phyloP scores from a whole-genome alignment of 1,140 invertebrate genomes.

The Platorchestia sp. region DNA sequence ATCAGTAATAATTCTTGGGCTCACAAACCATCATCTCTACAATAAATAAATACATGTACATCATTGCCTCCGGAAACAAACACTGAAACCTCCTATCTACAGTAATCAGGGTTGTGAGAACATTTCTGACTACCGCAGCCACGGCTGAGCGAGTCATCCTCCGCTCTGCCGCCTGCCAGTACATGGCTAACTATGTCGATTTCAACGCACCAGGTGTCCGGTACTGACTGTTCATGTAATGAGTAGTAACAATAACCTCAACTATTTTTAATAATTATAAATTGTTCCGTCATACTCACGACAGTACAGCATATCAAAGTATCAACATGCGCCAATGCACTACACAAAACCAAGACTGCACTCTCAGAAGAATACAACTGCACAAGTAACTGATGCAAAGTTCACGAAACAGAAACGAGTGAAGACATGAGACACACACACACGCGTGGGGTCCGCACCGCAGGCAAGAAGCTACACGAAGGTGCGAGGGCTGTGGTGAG shows the following conservation, averaged over 20 bases:
- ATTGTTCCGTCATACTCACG: no score
- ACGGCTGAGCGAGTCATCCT: not conserved
- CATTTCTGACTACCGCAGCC: not conserved
- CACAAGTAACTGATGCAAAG: no score
- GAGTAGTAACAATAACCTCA: no score
- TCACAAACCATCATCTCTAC: not conserved
- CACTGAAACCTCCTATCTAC: not conserved
- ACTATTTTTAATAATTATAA: no score
- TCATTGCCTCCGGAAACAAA: not conserved
- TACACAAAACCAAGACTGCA: not conserved
- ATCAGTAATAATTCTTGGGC: no score
- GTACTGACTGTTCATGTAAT: no score
- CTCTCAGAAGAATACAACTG: no score
- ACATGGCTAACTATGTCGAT: no score
- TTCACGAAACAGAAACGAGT: not conserved
- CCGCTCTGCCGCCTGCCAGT: not conserved
- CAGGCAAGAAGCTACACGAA: not conserved
- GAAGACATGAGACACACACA: not conserved
- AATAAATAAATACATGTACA: not conserved
- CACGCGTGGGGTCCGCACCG: not conserved
- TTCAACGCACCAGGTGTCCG: no score
- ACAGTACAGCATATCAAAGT: no score
- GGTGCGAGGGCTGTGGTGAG: not conserved
- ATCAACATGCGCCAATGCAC: no score
- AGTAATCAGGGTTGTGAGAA: not conserved